phyloP scores from a whole-genome alignment of 2,797 vertebrate species.

The Pantherophis alleghaniensis region DNA sequence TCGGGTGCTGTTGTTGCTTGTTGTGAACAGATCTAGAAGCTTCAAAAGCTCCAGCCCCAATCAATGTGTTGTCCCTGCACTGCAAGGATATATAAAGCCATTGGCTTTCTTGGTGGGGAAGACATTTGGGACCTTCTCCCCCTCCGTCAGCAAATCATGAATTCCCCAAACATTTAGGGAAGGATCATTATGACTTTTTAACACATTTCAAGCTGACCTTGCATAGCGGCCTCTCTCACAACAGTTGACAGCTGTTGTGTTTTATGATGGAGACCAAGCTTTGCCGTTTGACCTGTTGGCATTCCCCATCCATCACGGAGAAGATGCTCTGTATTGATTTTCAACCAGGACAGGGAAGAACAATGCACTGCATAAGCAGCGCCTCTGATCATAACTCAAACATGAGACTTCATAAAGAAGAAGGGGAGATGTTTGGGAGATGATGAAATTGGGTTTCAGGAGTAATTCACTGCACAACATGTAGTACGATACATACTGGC shows the following conservation, averaged over 20 bases:
- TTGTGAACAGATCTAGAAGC: background rate
- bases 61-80: background rate
- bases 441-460: background rate
- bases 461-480: background rate
- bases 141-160: background rate
- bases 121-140: background rate
- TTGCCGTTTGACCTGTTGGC: constrained; percentile 7
- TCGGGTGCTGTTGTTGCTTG: background rate
- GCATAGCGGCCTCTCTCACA: background rate
- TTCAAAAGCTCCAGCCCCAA: too few species aligned
- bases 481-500: background rate
- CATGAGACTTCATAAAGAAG: constrained; percentile 6
- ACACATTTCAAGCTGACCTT: background rate
- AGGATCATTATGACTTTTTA: constrained; percentile 6
- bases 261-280: background rate
- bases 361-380: background rate
- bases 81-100: background rate
- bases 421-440: background rate
- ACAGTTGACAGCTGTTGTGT: background rate
- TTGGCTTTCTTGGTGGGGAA: background rate
- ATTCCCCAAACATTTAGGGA: background rate
- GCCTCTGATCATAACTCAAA: constrained; percentile 13
- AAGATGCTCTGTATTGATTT: constrained; percentile 8
- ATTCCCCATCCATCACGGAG: constrained; percentile 2
- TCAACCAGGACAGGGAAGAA: background rate